These are phyloP conservation scores for Andrena dorsata DNA, from an alignment of 2,888 invertebrate genomes.

Conservation along the genomic window DNA sequence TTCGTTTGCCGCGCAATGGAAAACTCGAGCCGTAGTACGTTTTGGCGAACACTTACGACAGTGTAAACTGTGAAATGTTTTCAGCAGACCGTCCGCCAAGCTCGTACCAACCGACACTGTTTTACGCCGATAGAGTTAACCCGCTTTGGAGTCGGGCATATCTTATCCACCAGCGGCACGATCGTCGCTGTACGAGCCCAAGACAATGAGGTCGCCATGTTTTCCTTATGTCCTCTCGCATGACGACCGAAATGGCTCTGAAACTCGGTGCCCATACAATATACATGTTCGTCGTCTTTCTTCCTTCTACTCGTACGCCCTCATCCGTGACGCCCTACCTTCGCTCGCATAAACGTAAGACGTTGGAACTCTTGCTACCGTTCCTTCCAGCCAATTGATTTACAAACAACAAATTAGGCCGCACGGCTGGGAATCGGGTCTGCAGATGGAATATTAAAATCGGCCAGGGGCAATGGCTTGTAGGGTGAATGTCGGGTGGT, in stretches of 20 bases:
- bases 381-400: conserved; percentile 56
- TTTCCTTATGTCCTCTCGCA: conserved; percentile 80
- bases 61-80: conserved; percentile 17
- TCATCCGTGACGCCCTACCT: conserved; percentile 85
- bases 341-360: conserved; percentile 78
- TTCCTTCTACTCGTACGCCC: conserved; percentile 78
- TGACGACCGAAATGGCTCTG: conserved; percentile 78
- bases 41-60: conserved; percentile 16
- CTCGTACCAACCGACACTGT: not conserved
- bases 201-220: conserved; percentile 82
- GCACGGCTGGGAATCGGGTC: conserved; percentile 31
- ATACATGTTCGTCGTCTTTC: conserved; percentile 77
- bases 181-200: conserved; percentile 66
- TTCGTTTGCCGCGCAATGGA: conserved; percentile 40
- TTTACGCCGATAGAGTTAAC: conserved; percentile 55
- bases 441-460: conserved; percentile 22
- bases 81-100: conserved; percentile 13
- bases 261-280: conserved; percentile 72
- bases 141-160: conserved; percentile 62
- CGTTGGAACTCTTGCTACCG: conserved; percentile 56
- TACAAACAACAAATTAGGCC: conserved; percentile 63
- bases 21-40: conserved; percentile 32
- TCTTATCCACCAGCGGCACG: conserved; percentile 71
- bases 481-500: too few relatives aligned
- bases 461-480: not conserved